A percentile compares a stretch with the other conserved stretches of the same genome.
These are phyloP conservation scores for Eutrigla gurnardus DNA, from an alignment of 2,797 vertebrate genomes.

Conservation along the genomic window DNA sequence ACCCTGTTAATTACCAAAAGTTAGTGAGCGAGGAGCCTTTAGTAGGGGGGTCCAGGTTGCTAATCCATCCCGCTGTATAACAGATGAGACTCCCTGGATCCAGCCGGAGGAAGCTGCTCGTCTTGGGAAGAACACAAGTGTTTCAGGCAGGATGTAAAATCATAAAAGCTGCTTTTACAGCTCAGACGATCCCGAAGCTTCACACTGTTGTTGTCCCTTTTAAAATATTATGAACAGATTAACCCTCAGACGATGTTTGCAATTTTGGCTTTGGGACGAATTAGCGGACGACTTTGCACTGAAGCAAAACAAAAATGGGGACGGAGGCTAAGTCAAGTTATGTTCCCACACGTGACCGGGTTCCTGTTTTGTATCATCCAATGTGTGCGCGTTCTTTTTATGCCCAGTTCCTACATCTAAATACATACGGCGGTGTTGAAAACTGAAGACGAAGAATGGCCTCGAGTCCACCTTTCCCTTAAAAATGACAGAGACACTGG, in stretches of 20 bases:
- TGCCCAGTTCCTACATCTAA: constrained; percentile 2
- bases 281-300: neutral
- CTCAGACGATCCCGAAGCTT: constrained; percentile 27
- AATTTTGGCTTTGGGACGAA: constrained; percentile 16
- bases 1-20: neutral
- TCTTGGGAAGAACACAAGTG: neutral
- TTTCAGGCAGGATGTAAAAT: constrained; percentile 5
- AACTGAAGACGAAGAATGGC: neutral
- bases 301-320: neutral
- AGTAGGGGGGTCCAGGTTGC: neutral
- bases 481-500: constrained; percentile 12
- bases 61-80: neutral
- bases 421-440: constrained; percentile 16
- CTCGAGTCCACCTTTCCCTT: neutral
- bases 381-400: neutral
- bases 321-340: neutral
- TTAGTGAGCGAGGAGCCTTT: neutral
- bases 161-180: constrained; percentile 38
- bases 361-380: neutral
- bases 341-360: neutral
- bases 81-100: constrained; percentile 4
- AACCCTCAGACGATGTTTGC: constrained; percentile 7
- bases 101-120: constrained; percentile 4
- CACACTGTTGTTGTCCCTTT: constrained; percentile 41
- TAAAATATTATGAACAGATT: constrained; percentile 12